phyloP scores from a whole-genome alignment of 2,113 vertebrate genomes.

The Zootoca vivipara region DNA sequence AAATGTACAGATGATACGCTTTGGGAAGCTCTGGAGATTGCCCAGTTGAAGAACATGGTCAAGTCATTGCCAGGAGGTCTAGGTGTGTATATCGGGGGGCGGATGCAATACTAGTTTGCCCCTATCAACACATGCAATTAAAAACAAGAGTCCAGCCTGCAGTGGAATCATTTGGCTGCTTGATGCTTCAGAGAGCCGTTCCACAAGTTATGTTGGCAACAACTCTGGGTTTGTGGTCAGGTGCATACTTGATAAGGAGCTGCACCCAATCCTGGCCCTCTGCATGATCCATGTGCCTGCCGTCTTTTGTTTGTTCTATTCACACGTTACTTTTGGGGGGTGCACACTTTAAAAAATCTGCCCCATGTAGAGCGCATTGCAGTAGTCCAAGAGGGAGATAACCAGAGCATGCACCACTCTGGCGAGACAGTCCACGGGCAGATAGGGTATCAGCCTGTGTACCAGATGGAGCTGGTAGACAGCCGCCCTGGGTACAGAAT shows the following conservation, averaged over 20 bases:
- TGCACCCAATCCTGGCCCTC: not conserved
- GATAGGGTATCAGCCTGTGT: too few species aligned
- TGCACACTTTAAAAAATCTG: not conserved
- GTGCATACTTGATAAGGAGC: not conserved
- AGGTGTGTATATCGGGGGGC: constrained; percentile 73
- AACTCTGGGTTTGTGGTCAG: not conserved
- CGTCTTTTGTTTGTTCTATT: not conserved
- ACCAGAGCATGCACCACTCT: too few species aligned
- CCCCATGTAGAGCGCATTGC: too few species aligned
- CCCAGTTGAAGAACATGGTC: constrained; percentile 98
- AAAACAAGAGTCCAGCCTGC: not conserved
- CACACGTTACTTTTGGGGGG: not conserved
- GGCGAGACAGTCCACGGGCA: too few species aligned
- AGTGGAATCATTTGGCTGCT: not conserved
- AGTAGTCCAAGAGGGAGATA: too few species aligned
- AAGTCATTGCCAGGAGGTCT: constrained; percentile 93
- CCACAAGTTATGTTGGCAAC: not conserved
- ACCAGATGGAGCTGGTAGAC: too few species aligned
- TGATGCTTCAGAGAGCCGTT: not conserved
- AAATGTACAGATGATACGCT: constrained; percentile 93
- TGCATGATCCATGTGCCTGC: not conserved
- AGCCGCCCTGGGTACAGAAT: too few species aligned
- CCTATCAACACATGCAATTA: not conserved
- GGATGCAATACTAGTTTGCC: not conserved
- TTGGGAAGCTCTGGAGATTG: constrained; percentile 98